Conservation (phyloP, 2,797 vertebrate species). For the Myotis myotis region DNA sequence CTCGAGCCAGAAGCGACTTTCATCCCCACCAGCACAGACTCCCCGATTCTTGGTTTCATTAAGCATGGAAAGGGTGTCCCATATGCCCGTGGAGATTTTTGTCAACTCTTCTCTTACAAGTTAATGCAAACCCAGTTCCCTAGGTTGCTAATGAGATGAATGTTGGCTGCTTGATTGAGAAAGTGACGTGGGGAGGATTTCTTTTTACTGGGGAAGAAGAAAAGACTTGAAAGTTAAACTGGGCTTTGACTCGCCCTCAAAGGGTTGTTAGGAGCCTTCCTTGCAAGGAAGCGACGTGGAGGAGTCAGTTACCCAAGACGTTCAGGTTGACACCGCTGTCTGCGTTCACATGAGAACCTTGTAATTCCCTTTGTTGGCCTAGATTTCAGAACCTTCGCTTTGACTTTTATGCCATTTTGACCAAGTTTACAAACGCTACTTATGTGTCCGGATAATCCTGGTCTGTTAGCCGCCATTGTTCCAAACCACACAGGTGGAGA, state of each 20-base stretch:
- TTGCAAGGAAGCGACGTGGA: conserved; percentile 20
- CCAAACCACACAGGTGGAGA: background rate
- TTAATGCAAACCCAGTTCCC: conserved; percentile 69
- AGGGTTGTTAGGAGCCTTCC: background rate
- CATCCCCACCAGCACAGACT: conserved; percentile 31
- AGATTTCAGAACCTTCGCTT: background rate
- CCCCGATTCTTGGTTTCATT: conserved; percentile 62
- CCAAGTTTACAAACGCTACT: background rate
- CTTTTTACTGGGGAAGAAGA: conserved; percentile 63
- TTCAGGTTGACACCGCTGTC: background rate
- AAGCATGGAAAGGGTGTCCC: conserved; percentile 68
- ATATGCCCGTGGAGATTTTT: conserved; percentile 68
- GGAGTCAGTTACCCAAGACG: background rate
- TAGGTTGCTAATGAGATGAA: conserved; percentile 75
- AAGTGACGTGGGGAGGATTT: conserved; percentile 55
- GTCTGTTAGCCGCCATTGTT: background rate
- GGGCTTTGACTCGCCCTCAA: conserved; percentile 46
- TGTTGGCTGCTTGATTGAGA: conserved; percentile 73
- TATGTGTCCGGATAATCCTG: background rate
- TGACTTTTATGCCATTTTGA: background rate
- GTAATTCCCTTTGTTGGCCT: background rate
- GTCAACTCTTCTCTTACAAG: conserved; percentile 70
- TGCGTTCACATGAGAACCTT: conserved; percentile 17
- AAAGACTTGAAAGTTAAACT: conserved; percentile 49
- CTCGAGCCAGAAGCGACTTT: conserved; percentile 63